Conservation (phyloP, 2,797 vertebrate genomes). For the Lacerta viridis region DNA sequence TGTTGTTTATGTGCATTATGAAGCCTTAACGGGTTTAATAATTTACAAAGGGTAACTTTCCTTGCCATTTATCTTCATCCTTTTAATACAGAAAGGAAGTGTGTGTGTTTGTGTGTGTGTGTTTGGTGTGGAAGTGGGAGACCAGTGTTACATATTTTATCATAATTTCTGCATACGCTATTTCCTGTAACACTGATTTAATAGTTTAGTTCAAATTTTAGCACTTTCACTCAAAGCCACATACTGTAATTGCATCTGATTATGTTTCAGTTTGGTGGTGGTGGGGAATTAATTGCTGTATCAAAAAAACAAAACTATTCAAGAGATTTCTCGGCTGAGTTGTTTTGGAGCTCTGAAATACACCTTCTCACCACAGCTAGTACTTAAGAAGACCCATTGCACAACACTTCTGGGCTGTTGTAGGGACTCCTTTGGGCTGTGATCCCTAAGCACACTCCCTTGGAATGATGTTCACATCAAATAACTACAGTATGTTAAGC, state of each 20-base stretch:
- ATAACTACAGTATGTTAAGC: background rate
- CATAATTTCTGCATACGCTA: slow-evolving; percentile 21
- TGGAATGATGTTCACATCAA: background rate
- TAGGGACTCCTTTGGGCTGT: slow-evolving; percentile 2
- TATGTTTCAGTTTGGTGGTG: slow-evolving; percentile 23
- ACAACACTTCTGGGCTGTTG: slow-evolving; percentile 38
- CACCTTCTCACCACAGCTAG: background rate
- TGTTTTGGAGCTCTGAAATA: slow-evolving; percentile 58
- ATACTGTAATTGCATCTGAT: slow-evolving; percentile 50
- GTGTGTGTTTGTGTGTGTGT: background rate
- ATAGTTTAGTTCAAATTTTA: slow-evolving; percentile 57
- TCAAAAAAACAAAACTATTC: slow-evolving; percentile 51
- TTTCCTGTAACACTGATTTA: slow-evolving; percentile 53
- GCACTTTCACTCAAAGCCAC: slow-evolving; percentile 51
- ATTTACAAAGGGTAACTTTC: slow-evolving; percentile 43
- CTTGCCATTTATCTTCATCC: slow-evolving; percentile 39
- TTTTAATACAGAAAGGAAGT: slow-evolving; percentile 31
- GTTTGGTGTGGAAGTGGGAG: background rate
- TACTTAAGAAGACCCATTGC: slow-evolving; percentile 53
- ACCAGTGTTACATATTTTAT: slow-evolving; percentile 21
- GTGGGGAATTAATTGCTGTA: slow-evolving; percentile 36
- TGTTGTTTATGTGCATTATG: slow-evolving; percentile 29
- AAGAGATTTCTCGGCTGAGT: slow-evolving; percentile 62
- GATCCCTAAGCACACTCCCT: background rate
- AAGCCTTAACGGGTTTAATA: slow-evolving; percentile 27